Evolutionary conservation across 2,797 vertebrate species (phyloP).

Genomic region (Lindbergichthys nudifrons): DNA sequence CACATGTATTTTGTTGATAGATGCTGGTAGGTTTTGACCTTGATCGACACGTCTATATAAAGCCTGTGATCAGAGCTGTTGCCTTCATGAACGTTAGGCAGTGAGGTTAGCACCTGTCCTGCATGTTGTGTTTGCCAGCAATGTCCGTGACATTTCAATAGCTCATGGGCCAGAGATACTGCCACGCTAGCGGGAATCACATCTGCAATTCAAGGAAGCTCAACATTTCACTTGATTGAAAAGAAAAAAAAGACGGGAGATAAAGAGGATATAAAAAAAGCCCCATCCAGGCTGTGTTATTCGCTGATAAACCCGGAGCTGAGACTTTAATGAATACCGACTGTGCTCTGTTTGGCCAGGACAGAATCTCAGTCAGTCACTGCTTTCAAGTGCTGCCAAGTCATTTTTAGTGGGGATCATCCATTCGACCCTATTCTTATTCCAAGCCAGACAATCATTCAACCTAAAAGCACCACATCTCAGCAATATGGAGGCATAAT

Average conservation of each 20-base stretch:
- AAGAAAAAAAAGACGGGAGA: slow-evolving; percentile 42
- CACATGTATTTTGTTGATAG: not conserved
- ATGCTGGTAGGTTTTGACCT: slow-evolving; percentile 31
- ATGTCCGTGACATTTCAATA: slow-evolving; percentile 45
- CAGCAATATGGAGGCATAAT: slow-evolving; percentile 61
- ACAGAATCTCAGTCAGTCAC: slow-evolving; percentile 63
- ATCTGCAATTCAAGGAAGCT: slow-evolving; percentile 61
- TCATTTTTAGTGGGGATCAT: slow-evolving; percentile 79
- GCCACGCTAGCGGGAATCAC: slow-evolving; percentile 37
- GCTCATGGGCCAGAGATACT: slow-evolving; percentile 24
- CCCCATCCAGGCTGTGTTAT: slow-evolving; percentile 60
- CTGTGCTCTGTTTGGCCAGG: slow-evolving; percentile 65
- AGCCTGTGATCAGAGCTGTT: slow-evolving; percentile 30
- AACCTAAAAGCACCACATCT: slow-evolving; percentile 63
- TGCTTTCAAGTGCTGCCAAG: slow-evolving; percentile 80
- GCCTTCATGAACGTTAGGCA: slow-evolving; percentile 15
- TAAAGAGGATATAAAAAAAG: slow-evolving; percentile 52
- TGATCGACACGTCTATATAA: slow-evolving; percentile 40
- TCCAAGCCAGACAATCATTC: slow-evolving; percentile 68
- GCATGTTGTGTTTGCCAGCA: slow-evolving; percentile 50
- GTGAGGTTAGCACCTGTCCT: slow-evolving; percentile 62
- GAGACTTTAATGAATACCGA: slow-evolving; percentile 76
- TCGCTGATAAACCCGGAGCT: slow-evolving; percentile 66
- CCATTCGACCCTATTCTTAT: slow-evolving; percentile 65
- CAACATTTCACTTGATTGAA: slow-evolving; percentile 52